A percentile compares a stretch with the other conserved stretches of the same genome.
These are phyloP conservation scores for Aphaenogaster rudis DNA, from an alignment of 1,140 invertebrate species.

Conservation along the genomic window DNA sequence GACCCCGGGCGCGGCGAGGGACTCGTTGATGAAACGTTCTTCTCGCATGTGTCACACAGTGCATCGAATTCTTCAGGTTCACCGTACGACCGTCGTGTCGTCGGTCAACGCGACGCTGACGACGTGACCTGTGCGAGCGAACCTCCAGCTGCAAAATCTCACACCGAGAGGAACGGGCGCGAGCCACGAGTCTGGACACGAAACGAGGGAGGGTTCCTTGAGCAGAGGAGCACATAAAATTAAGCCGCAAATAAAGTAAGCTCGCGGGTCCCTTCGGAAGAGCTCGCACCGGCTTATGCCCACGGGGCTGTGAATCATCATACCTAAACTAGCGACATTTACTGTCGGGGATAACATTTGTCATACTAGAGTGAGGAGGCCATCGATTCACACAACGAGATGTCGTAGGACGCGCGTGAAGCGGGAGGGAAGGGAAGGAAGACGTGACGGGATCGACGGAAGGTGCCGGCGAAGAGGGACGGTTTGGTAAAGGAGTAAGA, in stretches of 20 bases:
- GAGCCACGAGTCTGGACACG: neutral
- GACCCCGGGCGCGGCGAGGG: constrained; percentile 9
- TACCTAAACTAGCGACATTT: constrained; percentile 83
- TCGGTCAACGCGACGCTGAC: neutral
- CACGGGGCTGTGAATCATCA: constrained; percentile 79
- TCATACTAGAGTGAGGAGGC: constrained; percentile 78
- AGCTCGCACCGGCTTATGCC: constrained; percentile 66
- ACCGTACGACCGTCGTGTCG: neutral
- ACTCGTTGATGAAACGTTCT: constrained; percentile 28
- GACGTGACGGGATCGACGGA: neutral
- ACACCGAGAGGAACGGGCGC: constrained; percentile 6
- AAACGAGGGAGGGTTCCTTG: constrained; percentile 44
- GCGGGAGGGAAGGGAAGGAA: neutral
- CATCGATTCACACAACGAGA: constrained; percentile 66
- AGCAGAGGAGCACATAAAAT: constrained; percentile 78
- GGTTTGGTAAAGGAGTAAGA: constrained; percentile 45
- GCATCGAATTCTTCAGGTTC: constrained; percentile 10
- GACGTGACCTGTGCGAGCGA: neutral
- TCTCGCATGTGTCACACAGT: constrained; percentile 25
- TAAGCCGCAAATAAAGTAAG: constrained; percentile 82
- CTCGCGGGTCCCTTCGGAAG: constrained; percentile 48
- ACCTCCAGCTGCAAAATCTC: constrained; percentile 28
- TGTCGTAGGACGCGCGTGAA: constrained; percentile 18
- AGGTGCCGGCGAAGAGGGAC: neutral
- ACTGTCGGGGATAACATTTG: constrained; percentile 83